Evolutionary conservation across 2,888 invertebrate species (phyloP).

Genomic region (Calameuta filiformis): DNA sequence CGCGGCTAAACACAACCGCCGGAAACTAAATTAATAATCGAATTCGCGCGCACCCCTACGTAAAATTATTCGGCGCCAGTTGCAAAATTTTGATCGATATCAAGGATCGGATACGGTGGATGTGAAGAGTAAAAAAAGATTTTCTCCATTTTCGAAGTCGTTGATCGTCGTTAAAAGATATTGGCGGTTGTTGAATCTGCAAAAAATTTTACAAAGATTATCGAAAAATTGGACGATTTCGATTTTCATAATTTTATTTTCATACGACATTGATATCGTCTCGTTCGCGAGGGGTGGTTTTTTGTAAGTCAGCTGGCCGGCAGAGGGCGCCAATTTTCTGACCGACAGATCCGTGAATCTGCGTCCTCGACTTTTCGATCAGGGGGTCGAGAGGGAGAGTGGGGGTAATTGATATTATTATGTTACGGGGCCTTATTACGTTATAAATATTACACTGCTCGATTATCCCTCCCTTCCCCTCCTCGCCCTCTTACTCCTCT

Average conservation of each 20-base stretch:
- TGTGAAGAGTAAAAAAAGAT: too few relatives aligned
- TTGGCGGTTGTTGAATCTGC: neutral
- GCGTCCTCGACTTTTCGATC: slow-evolving; percentile 27
- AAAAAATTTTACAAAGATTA: neutral
- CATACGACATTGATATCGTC: neutral
- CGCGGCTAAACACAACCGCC: slow-evolving; percentile 50
- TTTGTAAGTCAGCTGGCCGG: slow-evolving; percentile 24
- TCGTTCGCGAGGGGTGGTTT: neutral
- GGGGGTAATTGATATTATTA: slow-evolving; percentile 60
- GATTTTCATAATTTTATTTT: neutral
- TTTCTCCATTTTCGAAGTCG: too few relatives aligned
- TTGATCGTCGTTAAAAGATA: too few relatives aligned
- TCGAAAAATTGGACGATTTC: neutral
- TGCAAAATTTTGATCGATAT: too few relatives aligned
- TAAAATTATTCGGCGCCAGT: too few relatives aligned
- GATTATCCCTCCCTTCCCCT: slow-evolving; percentile 35
- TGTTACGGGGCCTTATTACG: slow-evolving; percentile 52
- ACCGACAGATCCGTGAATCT: slow-evolving; percentile 53
- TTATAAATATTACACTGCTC: slow-evolving; percentile 58
- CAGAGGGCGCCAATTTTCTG: slow-evolving; percentile 44
- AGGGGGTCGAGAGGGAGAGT: neutral
- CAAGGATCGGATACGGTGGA: too few relatives aligned
- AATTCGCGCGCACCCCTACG: neutral
- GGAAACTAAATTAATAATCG: slow-evolving; percentile 21
- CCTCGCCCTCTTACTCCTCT: slow-evolving; percentile 19